Base-by-base conservation (phyloP, 2,888 invertebrate genomes). In the Neria commutata region DNA sequence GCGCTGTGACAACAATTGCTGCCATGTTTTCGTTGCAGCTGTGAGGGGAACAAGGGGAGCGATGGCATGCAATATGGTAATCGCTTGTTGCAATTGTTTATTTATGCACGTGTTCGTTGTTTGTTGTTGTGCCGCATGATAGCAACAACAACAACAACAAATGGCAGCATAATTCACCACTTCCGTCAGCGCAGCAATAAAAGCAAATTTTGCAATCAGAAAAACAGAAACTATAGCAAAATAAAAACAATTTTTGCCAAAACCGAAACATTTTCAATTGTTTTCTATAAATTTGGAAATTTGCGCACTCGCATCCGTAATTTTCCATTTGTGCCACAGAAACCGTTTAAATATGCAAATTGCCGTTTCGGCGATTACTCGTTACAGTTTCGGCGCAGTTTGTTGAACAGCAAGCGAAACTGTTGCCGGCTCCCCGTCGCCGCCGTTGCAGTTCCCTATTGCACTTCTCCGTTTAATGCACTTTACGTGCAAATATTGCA, bases 91-190 rank as follows among this genome's bases (percentile, higher is more conserved):
- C 40, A 33, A 42, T 46, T 54, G 33, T 54, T 54, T 54, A 54
- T 54, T 33, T 52, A 29, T 52, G 46, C 54, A 54, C 46, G 54
- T 54, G 54, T 54, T 23, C 46, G 19, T 42, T 42, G n/a, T n/a
- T n/a, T 37, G n/a, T 37, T 37, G n/a, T n/a, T n/a, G n/a, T n/a
- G n/a, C n/a, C n/a, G n/a, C n/a, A n/a, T n/a, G n/a, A n/a, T n/a
- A 14, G 37, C 14, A 37, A 29, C n/a, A n/a, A n/a, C n/a, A n/a
- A n/a, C n/a, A n/a, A n/a, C n/a, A n/a, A n/a, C n/a, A 29, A 29
- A 29, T 29, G 11, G 29, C n/a, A 4, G 11, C 29, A 11, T 37
- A 37, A 37, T 37, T 37, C n/a, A 8, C 37, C 6, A 37, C 37
- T 37, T 37, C 37, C 37, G 37, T 37, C 37, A 37, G n/a, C 29